Percentiles rank a stretch among this genome's conserved stretches.
These are phyloP conservation scores for Upupa epops DNA, from an alignment of 2,113 vertebrate genomes.

Conservation along the genomic window DNA sequence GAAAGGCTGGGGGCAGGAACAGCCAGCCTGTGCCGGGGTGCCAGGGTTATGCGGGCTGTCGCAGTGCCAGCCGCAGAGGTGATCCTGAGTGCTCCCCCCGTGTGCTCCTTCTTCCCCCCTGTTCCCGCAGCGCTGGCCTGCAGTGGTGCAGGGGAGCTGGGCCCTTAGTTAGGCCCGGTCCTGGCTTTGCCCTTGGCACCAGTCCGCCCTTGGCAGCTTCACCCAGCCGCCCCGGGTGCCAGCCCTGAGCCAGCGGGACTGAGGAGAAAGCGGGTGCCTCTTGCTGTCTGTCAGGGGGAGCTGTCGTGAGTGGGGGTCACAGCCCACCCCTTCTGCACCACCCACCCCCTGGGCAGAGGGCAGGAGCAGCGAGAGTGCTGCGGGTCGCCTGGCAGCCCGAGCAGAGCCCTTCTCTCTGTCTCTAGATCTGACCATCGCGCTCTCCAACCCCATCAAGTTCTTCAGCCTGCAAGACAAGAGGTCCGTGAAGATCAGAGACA, in stretches of 20 bases:
- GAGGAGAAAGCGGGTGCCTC: neutral
- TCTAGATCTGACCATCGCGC: conserved; percentile 76
- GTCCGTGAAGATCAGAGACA: conserved; percentile 61
- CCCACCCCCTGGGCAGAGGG: neutral
- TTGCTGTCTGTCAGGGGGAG: neutral
- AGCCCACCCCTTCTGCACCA: neutral
- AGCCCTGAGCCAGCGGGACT: neutral
- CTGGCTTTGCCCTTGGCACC: neutral
- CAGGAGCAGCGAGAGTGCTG: neutral
- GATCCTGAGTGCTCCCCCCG: too few species aligned
- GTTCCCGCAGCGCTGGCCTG: too few species aligned
- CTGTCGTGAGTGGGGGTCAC: neutral
- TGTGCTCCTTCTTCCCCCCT: neutral
- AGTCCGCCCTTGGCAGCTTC: neutral
- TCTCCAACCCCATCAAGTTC: conserved; percentile 83
- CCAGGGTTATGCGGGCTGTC: neutral
- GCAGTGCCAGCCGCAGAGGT: neutral
- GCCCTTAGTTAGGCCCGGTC: neutral
- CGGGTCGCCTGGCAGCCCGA: neutral
- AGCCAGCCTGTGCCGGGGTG: neutral
- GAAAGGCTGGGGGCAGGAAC: neutral
- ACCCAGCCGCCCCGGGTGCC: neutral
- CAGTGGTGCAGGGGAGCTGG: too few species aligned
- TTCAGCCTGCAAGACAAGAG: conserved; percentile 74
- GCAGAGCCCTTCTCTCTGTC: neutral